Conservation (phyloP, 2,113 vertebrate species). For the Grallaria varia region DNA sequence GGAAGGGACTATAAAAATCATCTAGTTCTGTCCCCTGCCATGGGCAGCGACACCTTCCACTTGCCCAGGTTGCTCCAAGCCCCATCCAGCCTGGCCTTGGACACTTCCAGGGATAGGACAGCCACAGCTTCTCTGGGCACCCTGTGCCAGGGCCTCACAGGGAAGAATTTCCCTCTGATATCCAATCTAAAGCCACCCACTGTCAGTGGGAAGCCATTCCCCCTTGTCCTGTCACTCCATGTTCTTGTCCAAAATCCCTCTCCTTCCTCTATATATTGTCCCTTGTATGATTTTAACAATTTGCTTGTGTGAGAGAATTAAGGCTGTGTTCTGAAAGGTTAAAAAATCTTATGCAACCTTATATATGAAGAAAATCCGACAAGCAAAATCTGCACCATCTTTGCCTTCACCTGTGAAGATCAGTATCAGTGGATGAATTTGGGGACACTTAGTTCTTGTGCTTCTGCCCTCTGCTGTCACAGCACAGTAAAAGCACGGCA, state of each 20-base stretch:
- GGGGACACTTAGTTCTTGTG: rapidly evolving
- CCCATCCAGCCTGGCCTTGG: background rate
- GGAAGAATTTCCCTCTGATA: background rate
- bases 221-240: background rate
- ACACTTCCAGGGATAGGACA: too few relatives aligned
- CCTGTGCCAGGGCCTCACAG: background rate
- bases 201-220: background rate
- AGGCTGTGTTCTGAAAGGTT: background rate
- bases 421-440: rapidly evolving
- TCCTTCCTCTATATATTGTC: background rate
- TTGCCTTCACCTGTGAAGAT: too few relatives aligned
- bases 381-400: rapidly evolving
- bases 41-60: background rate
- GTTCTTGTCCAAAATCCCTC: background rate
- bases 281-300: background rate
- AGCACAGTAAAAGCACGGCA: background rate
- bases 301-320: background rate
- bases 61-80: background rate
- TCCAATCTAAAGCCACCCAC: background rate
- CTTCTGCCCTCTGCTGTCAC: background rate
- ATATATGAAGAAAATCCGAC: background rate
- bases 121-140: background rate
- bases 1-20: background rate
- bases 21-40: too few relatives aligned
- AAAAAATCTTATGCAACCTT: rapidly evolving